Percentiles rank a stretch among this genome's conserved stretches.
Conservation (phyloP, 2,888 invertebrate genomes). For the Pharmacophagus antenor region DNA sequence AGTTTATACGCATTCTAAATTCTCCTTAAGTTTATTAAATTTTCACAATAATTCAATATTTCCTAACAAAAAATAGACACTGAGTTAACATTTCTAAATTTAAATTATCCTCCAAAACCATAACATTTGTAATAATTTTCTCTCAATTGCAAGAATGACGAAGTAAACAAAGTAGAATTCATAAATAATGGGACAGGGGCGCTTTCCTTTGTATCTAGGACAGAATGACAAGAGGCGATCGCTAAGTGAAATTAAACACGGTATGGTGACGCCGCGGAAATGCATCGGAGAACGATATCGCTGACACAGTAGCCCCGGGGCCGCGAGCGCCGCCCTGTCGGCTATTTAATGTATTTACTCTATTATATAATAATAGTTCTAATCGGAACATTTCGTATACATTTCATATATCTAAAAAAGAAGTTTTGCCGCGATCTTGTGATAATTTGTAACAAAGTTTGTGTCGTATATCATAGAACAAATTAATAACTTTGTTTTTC, state of each 20-base stretch:
- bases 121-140: neutral
- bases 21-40: no score
- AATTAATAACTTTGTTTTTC: no score
- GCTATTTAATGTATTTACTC: conserved; percentile 14
- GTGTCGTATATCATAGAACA: no score
- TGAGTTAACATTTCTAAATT: no score
- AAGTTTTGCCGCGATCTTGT: no score
- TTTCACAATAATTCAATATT: no score
- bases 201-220: conserved; percentile 63
- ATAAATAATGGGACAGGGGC: conserved; percentile 59
- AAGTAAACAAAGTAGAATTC: conserved; percentile 32
- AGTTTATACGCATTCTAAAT: no score
- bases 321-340: conserved; percentile 26
- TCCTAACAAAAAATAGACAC: no score
- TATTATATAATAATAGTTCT: conserved; percentile 26
- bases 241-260: conserved; percentile 53
- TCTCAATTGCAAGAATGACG: neutral
- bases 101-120: no score
- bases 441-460: no score
- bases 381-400: no score
- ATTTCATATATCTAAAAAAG: no score
- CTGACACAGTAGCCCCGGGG: conserved; percentile 33
- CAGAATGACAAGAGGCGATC: conserved; percentile 56
- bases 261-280: conserved; percentile 39
- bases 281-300: conserved; percentile 36